phyloP scores from a whole-genome alignment of 2,888 invertebrate genomes.

The Meganola albula region DNA sequence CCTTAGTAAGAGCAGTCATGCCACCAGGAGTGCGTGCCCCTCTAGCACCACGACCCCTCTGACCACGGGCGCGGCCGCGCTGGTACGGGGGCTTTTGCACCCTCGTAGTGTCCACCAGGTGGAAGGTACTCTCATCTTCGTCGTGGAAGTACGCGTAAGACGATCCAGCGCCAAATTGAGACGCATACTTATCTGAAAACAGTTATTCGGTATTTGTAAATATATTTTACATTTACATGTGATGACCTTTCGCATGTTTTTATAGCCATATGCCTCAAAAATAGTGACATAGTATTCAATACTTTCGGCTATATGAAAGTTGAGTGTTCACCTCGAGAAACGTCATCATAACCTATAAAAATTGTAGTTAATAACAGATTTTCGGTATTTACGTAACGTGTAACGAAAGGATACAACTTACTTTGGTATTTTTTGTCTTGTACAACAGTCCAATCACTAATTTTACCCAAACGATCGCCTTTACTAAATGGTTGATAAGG shows the following conservation, averaged over 20 bases:
- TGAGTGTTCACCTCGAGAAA: no score
- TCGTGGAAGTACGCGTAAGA: constrained; percentile 99
- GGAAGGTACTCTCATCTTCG: constrained; percentile 99
- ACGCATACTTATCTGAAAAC: constrained; percentile 88
- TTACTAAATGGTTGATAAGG: constrained; percentile 99
- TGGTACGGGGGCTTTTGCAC: constrained; percentile 95
- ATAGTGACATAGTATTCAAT: no score
- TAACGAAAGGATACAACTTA: constrained; percentile 60
- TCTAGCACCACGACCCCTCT: constrained; percentile 84
- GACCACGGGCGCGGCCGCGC: constrained; percentile 91
- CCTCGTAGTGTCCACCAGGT: constrained; percentile 96
- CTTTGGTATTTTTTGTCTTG: constrained; percentile 96
- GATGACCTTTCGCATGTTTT: no score
- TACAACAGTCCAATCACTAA: constrained; percentile 98
- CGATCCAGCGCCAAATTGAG: constrained; percentile 94
- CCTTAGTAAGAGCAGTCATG: constrained; percentile 91
- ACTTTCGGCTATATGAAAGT: no score
- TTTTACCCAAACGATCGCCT: constrained; percentile 98
- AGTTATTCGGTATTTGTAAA: no score
- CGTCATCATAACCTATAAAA: constrained; percentile 50
- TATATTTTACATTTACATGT: no score
- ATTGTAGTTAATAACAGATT: constrained; percentile 1
- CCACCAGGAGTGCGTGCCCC: constrained; percentile 83
- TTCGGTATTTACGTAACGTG: neutral
- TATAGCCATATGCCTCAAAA: no score